phyloP scores from a whole-genome alignment of 2,888 invertebrate genomes.

The Drosophila limbata region DNA sequence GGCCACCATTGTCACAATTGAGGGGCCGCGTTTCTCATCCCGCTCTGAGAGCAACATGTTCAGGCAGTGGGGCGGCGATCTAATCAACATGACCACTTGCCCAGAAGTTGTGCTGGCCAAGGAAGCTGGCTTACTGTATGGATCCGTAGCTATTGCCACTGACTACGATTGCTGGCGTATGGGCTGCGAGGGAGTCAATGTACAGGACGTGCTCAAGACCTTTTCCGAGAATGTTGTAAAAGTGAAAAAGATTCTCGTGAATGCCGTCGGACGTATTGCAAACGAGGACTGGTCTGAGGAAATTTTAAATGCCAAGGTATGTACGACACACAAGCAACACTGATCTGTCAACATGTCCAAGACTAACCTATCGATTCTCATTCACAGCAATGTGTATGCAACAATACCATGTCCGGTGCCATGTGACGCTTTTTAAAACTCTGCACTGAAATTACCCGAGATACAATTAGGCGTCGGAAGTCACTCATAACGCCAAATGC shows the following conservation, averaged over 20 bases:
- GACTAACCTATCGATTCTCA: slow-evolving; percentile 8
- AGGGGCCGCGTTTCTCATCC: slow-evolving; percentile 96
- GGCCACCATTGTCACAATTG: slow-evolving; percentile 93
- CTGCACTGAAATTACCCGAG: slow-evolving; percentile 73
- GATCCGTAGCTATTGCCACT: slow-evolving; percentile 96
- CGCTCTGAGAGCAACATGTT: slow-evolving; percentile 96
- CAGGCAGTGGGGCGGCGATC: slow-evolving; percentile 94
- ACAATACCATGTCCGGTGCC: slow-evolving; percentile 81
- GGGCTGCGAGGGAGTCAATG: slow-evolving; percentile 88
- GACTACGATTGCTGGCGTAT: slow-evolving; percentile 99
- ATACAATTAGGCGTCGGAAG: slow-evolving; percentile 65
- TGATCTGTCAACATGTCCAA: neutral
- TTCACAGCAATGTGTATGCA: slow-evolving; percentile 79
- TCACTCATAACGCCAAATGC: slow-evolving; percentile 37
- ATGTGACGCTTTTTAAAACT: slow-evolving; percentile 81
- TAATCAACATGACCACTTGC: slow-evolving; percentile 98
- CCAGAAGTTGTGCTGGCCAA: slow-evolving; percentile 98
- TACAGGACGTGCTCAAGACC: slow-evolving; percentile 91
- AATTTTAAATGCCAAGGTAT: slow-evolving; percentile 89
- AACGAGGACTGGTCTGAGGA: slow-evolving; percentile 89
- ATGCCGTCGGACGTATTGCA: slow-evolving; percentile 90
- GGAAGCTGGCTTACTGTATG: slow-evolving; percentile 97
- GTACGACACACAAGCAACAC: neutral
- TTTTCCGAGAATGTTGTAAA: slow-evolving; percentile 93
- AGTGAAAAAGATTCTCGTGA: slow-evolving; percentile 90